Evolutionary conservation across 2,113 vertebrate genomes (phyloP), one percentile per base, ranked within the genome.

Genomic region (Crotalus horridus): DNA sequence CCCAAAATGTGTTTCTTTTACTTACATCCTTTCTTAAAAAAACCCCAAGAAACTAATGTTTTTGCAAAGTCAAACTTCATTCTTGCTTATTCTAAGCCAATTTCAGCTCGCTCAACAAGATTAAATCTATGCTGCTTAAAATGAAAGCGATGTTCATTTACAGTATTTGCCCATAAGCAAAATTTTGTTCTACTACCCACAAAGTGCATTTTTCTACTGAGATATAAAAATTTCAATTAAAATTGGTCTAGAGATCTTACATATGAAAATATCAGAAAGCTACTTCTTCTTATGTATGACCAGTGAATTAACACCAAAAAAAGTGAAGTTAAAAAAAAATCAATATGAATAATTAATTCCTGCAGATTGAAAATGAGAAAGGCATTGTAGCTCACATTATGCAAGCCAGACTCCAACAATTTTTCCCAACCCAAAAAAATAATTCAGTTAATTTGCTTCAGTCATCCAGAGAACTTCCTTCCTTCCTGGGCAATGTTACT

Each of bases 281-380:
- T 26, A 39, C 53, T 86, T 58, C 11, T 89, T 93, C 90, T 87
- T 94, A 56, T 39, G 11, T 33, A 85, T 90, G 55, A 8, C 1
- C 85, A 86, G 88, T 74, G 56, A 61, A 95, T 24, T 21, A 8
- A 20, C 6, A 1, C 24, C 55, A 87, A 89, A 89, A 89, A 12
- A n/a, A 87, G 91, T 93, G 39, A 59, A n/a, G 55, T 81, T 87
- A 11, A 86, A 89, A 90, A 91, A 88, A 89, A 90, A 91, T 74
- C 6, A 15, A 20, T 43, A 69, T 48, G 1, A 85, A 89, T 6
- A 0, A 43, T 90, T 95, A 94, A 53, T 17, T 43, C 46, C 88
- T 92, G 15, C 0, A 5, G 95, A 81, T 26, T 59, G 89, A 46
- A 92, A 92, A 43, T 4, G 90, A 89, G 87, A 91, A 53, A n/a